Evolutionary conservation across 2,888 invertebrate genomes (phyloP).

Genomic region (Apodemia hepburni): DNA sequence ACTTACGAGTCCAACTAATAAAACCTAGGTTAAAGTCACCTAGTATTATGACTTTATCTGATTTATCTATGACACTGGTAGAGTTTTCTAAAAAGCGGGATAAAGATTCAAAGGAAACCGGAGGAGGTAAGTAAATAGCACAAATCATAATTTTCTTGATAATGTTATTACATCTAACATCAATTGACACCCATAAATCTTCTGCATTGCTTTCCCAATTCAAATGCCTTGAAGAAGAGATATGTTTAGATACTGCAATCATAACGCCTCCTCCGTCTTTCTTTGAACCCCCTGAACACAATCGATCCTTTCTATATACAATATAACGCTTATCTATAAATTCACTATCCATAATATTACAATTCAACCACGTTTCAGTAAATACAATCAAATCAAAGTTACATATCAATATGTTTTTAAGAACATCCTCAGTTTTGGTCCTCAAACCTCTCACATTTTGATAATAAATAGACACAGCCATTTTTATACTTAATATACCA

Average conservation of each 20-base stretch:
- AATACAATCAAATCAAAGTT: not conserved
- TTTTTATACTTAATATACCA: not conserved
- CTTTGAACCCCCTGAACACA: not conserved
- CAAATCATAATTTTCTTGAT: not conserved
- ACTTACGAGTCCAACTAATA: not conserved
- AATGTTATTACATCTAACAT: not conserved
- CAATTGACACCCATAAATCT: not conserved
- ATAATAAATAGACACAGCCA: not conserved
- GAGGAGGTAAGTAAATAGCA: not conserved
- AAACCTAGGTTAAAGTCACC: not conserved
- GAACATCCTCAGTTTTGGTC: not conserved
- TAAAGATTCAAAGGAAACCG: not conserved
- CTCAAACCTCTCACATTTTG: no score
- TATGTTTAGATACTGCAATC: not conserved
- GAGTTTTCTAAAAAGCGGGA: not conserved
- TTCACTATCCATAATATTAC: not conserved
- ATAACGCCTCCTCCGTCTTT: constrained; percentile 4
- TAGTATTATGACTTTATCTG: not conserved
- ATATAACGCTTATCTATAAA: constrained; percentile 5
- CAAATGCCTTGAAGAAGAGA: not conserved
- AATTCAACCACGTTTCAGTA: not conserved
- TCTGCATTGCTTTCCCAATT: not conserved
- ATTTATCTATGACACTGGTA: not conserved
- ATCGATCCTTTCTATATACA: not conserved
- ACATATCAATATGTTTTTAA: not conserved